phyloP scores from a whole-genome alignment of 2,797 vertebrate genomes.

The Poliocrania exsul region DNA sequence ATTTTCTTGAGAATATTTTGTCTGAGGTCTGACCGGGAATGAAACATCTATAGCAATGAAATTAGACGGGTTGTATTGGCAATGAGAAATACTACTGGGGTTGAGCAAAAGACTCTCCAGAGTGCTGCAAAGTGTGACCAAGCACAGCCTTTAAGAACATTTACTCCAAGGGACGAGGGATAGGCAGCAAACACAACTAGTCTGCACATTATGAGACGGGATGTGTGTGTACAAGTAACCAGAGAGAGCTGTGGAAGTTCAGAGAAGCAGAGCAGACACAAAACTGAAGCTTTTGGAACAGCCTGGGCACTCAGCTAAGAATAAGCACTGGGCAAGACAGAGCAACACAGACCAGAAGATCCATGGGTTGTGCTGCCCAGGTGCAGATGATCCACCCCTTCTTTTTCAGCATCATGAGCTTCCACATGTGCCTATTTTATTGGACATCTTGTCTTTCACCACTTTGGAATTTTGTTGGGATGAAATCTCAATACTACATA shows the following conservation, averaged over 20 bases:
- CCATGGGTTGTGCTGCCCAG: not conserved
- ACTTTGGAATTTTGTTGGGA: not conserved
- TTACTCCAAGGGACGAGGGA: not conserved
- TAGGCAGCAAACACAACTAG: not conserved
- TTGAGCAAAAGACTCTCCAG: not conserved
- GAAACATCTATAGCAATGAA: not conserved
- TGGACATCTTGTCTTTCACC: not conserved
- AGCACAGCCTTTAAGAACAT: not conserved
- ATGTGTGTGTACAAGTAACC: not conserved
- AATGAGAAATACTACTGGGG: not conserved
- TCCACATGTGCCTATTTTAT: fast-evolving
- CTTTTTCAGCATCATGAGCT: not conserved
- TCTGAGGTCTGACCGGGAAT: not conserved
- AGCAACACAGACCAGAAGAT: not conserved
- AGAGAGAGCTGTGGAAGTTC: not conserved
- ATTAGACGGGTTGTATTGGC: not conserved
- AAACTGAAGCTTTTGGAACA: not conserved
- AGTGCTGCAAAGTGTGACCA: not conserved
- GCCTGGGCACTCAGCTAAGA: not conserved
- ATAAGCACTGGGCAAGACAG: not conserved
- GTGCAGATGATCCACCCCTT: not conserved
- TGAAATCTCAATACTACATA: not conserved
- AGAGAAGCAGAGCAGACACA: not conserved
- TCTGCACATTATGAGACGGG: not conserved
- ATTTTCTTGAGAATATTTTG: constrained; percentile 15